Percentiles rank a stretch among this genome's conserved stretches.
Evolutionary conservation across 35 echinoderm and acorn worm genomes (phyloP).

Genomic region (Amphiura filiformis): DNA sequence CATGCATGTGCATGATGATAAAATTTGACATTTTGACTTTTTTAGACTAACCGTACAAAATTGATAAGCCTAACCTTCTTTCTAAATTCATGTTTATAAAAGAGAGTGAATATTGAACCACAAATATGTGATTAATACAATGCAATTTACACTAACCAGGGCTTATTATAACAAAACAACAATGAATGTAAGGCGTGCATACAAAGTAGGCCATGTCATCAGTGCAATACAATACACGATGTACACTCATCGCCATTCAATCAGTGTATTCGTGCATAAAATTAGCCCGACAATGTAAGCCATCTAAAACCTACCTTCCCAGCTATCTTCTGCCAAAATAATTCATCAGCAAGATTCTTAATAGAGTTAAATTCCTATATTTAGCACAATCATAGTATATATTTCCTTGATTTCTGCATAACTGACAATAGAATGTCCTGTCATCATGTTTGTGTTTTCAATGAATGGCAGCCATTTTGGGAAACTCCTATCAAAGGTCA

Average conservation of each 20-base stretch:
- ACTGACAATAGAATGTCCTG: not conserved
- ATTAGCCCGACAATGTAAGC: not conserved
- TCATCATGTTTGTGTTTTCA: not conserved
- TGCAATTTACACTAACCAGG: too few species aligned
- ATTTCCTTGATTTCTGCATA: not conserved
- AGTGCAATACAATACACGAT: not conserved
- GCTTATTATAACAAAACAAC: too few species aligned
- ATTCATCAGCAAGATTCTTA: not conserved
- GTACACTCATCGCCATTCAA: not conserved
- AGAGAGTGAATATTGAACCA: too few species aligned
- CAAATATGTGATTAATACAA: too few species aligned
- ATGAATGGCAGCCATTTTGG: not conserved
- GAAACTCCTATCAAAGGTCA: not conserved
- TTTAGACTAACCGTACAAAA: too few species aligned
- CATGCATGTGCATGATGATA: too few species aligned
- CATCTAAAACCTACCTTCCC: not conserved
- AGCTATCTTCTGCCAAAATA: not conserved
- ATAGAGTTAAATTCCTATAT: not conserved
- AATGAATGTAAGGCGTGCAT: too few species aligned
- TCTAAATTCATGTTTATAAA: too few species aligned
- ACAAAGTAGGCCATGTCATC: not conserved
- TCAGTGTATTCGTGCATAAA: not conserved
- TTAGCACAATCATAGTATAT: not conserved
- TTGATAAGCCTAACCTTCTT: too few species aligned
- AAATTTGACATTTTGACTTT: too few species aligned